These are phyloP conservation scores for Todus mexicanus DNA, from an alignment of 2,797 vertebrate species.

Conservation along the genomic window DNA sequence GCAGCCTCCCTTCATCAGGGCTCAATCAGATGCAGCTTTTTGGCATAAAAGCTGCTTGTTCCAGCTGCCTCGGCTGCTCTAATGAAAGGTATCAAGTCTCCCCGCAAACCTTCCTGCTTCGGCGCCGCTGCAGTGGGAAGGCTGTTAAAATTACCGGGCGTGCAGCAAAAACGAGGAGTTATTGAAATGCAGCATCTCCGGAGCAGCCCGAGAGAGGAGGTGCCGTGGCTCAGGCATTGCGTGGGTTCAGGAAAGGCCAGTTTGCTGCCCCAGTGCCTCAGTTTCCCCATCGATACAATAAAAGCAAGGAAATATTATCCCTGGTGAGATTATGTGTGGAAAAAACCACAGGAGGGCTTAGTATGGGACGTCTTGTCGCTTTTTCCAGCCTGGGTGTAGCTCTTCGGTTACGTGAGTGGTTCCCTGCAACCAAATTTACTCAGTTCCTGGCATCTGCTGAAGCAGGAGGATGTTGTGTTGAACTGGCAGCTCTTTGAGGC, in stretches of 20 bases:
- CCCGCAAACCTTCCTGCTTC: neutral
- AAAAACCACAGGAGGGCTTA: neutral
- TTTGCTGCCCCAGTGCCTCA: neutral
- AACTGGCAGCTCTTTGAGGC: neutral
- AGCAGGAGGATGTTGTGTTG: neutral
- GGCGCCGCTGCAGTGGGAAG: neutral
- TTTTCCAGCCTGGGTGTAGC: neutral
- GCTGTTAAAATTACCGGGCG: fast-evolving
- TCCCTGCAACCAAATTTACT: fast-evolving
- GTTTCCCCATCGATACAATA: neutral
- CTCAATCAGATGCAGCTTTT: neutral
- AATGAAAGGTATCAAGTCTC: neutral
- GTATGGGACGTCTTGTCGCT: fast-evolving
- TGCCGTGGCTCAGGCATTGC: fast-evolving
- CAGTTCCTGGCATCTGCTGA: fast-evolving
- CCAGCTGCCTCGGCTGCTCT: neutral
- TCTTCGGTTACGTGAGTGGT: fast-evolving
- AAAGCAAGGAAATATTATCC: neutral
- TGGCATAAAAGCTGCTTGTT: neutral
- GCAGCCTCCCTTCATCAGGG: neutral
- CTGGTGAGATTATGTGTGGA: neutral
- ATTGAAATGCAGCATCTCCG: neutral
- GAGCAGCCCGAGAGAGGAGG: neutral
- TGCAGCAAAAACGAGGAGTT: neutral
- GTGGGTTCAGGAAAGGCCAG: fast-evolving